Conservation (phyloP, 37 sponge, comb jelly and placozoan species). For the Spongia lamella region DNA sequence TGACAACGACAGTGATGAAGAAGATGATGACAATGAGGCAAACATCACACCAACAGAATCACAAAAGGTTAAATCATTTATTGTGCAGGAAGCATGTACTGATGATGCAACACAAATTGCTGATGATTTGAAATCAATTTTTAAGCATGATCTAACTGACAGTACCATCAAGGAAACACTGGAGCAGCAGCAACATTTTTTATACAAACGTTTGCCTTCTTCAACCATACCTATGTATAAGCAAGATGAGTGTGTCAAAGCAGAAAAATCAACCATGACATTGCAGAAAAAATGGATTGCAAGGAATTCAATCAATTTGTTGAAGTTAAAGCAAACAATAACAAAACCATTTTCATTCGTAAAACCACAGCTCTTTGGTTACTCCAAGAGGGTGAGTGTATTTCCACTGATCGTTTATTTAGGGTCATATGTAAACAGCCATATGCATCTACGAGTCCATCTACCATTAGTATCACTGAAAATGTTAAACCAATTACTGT, state of each 20-base stretch:
- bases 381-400: slow-evolving; percentile 21
- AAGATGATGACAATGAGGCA: background rate
- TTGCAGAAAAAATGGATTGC: background rate
- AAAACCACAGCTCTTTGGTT: slow-evolving; percentile 35
- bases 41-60: background rate
- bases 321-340: background rate
- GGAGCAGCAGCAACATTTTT: background rate
- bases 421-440: slow-evolving; percentile 22
- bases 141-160: too few relatives aligned
- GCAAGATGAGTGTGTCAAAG: background rate
- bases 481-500: too few relatives aligned
- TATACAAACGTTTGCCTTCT: background rate
- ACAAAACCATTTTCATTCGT: background rate
- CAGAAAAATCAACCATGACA: background rate
- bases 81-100: slow-evolving; percentile 1
- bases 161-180: too few relatives aligned
- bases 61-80: background rate
- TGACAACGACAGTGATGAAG: slow-evolving; percentile 20
- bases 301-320: background rate
- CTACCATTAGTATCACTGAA: too few relatives aligned
- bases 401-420: slow-evolving; percentile 24
- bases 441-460: background rate
- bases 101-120: background rate
- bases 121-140: background rate
- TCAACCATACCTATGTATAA: background rate